Base-by-base conservation (phyloP, 1,140 invertebrate genomes). In the Artemia franciscana region DNA sequence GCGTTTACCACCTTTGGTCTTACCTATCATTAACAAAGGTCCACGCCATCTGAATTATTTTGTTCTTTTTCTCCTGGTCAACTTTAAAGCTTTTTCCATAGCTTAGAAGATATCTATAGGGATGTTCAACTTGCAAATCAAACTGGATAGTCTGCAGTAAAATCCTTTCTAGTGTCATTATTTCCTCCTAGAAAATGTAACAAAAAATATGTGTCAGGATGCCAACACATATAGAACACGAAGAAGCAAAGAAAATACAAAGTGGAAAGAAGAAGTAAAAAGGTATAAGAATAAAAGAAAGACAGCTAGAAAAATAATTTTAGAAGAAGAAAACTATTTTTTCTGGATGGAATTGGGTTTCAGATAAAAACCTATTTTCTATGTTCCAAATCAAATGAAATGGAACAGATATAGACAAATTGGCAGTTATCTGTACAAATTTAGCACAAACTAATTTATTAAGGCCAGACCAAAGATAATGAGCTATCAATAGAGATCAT, bases 31-130 rank as follows among this genome's bases (percentile, higher is more conserved):
- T 98, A 0, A 98, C 91, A 76, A 99, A 99, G 24, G 92, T 98
- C 95, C 95, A 99, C 2, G 94, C 92, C 90, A 95, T 97, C 76
- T 98, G 93, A 5, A 98, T 90, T 84, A 98, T 90, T 74, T 93
- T 93, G 69, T 94, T 85, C 60, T 95, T 73, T 74, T 95, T 91
- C 24, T 78, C 78, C 73, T 94, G 91, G 68, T 95, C 91, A 60
- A 90, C 82, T 81, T 67, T 21, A 65, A 71, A 60, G 71, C 69
- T 59, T 56, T 98, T 98, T n/a, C 91, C 92, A 78, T 95, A 98
- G 72, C 91, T 93, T 2, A 98, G 73, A 57, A 99, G 75, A 72
- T 88, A 95, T 59, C 83, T 82, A 70, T 99, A 98, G 0, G 95
- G 95, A 77, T 98, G 93, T 69, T 96, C 92, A 5, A 98, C 90